Conservation (phyloP, 2,113 vertebrate genomes). For the Mobula birostris region DNA sequence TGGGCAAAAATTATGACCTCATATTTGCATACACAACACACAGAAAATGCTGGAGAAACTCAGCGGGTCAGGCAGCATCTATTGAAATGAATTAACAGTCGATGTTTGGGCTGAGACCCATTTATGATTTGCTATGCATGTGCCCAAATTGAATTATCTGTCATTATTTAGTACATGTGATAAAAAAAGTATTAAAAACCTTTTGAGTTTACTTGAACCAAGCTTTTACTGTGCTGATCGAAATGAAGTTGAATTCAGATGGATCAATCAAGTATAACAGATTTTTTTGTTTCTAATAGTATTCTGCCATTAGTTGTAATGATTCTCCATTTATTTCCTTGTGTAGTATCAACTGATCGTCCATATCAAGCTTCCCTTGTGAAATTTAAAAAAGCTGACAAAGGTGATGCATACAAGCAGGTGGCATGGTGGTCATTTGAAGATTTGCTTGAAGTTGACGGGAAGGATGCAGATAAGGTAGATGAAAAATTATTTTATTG, state of each 20-base stretch:
- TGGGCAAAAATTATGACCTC: background rate
- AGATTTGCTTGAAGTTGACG: constrained; percentile 47
- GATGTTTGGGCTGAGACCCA: no score
- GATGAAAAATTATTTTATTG: background rate
- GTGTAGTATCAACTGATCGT: constrained; percentile 38
- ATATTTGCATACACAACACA: no score
- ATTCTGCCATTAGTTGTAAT: background rate
- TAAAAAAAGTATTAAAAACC: background rate
- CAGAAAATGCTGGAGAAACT: no score
- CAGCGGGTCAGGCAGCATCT: no score
- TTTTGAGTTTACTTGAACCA: background rate
- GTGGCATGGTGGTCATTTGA: constrained; percentile 42
- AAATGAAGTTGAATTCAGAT: background rate
- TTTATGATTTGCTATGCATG: background rate
- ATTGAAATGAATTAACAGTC: no score
- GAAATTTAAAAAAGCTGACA: constrained; percentile 44
- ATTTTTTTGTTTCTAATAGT: background rate
- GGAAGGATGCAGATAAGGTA: constrained; percentile 44
- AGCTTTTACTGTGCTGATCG: background rate
- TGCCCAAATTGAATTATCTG: background rate
- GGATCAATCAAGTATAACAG: background rate
- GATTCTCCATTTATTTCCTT: background rate
- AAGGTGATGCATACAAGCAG: constrained; percentile 44
- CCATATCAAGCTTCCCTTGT: constrained; percentile 40
- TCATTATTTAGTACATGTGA: background rate